Evolutionary conservation across 2,888 invertebrate genomes (phyloP).

Genomic region (Leptinotarsa peninsularis): DNA sequence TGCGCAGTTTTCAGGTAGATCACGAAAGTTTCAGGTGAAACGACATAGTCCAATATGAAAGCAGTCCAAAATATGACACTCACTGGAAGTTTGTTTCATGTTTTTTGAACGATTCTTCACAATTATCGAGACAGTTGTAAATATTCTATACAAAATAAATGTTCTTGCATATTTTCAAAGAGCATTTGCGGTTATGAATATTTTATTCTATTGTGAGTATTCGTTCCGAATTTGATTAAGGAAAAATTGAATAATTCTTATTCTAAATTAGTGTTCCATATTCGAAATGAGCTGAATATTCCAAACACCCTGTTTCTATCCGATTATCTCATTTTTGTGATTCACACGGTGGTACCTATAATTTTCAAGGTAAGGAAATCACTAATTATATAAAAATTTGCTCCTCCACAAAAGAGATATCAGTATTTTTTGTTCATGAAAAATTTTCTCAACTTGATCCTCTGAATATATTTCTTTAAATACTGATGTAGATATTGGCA

Average conservation of each 20-base stretch:
- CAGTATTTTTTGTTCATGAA: too few species aligned
- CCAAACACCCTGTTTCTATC: constrained; percentile 20
- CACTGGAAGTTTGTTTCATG: not conserved
- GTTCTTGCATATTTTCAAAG: not conserved
- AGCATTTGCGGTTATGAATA: not conserved
- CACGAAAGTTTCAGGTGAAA: constrained; percentile 8
- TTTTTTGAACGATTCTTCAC: not conserved
- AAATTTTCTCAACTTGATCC: too few species aligned
- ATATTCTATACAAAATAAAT: constrained; percentile 25
- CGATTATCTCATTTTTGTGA: not conserved
- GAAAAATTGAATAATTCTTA: not conserved
- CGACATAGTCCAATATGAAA: not conserved
- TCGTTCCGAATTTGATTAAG: too few species aligned
- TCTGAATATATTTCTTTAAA: too few species aligned
- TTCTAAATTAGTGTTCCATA: not conserved
- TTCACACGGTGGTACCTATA: not conserved
- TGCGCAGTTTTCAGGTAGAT: not conserved
- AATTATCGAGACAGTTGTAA: constrained; percentile 12
- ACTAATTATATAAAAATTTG: too few species aligned
- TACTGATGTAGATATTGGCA: too few species aligned
- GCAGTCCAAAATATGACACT: not conserved
- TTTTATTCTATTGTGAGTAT: not conserved
- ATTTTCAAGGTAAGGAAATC: not conserved
- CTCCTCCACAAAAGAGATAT: too few species aligned
- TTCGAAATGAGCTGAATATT: not conserved